Evolutionary conservation across 2,113 vertebrate species (phyloP).

Genomic region (Notarius lentiginosus): DNA sequence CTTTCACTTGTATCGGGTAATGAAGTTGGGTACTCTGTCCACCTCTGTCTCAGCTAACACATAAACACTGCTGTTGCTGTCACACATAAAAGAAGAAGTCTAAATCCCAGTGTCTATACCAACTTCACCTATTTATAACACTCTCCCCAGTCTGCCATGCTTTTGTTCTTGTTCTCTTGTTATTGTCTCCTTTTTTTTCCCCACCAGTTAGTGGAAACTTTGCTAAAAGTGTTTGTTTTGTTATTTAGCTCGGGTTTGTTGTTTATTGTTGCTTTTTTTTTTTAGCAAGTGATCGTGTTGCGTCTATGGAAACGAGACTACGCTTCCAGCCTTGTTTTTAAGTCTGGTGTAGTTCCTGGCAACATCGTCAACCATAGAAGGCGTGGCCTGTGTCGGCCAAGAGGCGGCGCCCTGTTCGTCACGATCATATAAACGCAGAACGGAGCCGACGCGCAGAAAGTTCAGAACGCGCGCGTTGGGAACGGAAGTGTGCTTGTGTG

Average conservation of each 20-base stretch:
- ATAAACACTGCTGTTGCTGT: not conserved
- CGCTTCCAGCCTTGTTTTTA: conserved; percentile 81
- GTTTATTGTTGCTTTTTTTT: not conserved
- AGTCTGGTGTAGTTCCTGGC: conserved; percentile 78
- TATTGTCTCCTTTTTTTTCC: not conserved
- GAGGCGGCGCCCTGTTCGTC: conserved; percentile 28
- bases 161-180: conserved; percentile 9
- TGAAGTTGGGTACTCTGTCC: too few relatives aligned
- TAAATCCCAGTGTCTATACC: not conserved
- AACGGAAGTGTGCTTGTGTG: not conserved
- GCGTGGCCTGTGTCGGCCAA: conserved; percentile 58
- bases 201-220: conserved; percentile 34
- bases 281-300: not conserved
- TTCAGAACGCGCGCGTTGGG: not conserved
- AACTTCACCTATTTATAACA: not conserved
- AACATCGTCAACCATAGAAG: conserved; percentile 77
- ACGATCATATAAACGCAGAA: not conserved
- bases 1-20: too few relatives aligned
- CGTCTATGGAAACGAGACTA: conserved; percentile 49
- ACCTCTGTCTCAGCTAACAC: not conserved
- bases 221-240: conserved; percentile 36
- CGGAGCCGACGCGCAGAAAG: not conserved
- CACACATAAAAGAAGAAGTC: not conserved
- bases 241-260: not conserved
- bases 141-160: not conserved